Percentiles rank a stretch among this genome's conserved stretches.
These are phyloP conservation scores for Zaprionus africanus DNA, from an alignment of 1,140 invertebrate genomes.

Conservation along the genomic window DNA sequence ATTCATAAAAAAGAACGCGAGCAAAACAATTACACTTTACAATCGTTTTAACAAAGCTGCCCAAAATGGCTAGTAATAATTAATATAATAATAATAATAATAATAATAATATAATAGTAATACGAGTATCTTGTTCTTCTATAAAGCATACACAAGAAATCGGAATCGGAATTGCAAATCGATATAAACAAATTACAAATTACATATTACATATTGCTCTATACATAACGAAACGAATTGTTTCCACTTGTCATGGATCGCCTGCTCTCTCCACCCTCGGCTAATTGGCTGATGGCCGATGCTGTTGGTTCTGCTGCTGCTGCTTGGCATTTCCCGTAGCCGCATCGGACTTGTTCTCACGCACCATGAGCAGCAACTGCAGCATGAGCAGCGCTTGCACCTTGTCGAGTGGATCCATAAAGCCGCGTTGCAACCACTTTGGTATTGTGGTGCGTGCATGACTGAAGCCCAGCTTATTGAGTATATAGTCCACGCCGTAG, in stretches of 20 bases:
- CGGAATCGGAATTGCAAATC: conserved; percentile 15
- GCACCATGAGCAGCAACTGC: conserved; percentile 87
- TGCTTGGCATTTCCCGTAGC: conserved; percentile 54
- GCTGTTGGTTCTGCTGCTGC: conserved; percentile 53
- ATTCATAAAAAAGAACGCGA: conserved; percentile 47
- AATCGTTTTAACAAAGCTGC: conserved; percentile 37
- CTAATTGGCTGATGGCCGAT: conserved; percentile 66
- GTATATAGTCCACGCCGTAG: conserved; percentile 98
- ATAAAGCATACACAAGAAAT: conserved; percentile 25
- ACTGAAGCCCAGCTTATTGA: conserved; percentile 98
- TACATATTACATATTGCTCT: conserved; percentile 55
- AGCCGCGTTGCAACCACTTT: conserved; percentile 99
- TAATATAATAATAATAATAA: background rate
- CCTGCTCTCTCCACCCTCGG: conserved; percentile 16
- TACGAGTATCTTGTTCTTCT: conserved; percentile 34
- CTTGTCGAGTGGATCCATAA: conserved; percentile 98
- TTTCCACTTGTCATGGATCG: conserved; percentile 57
- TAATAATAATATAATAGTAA: conserved; percentile 30
- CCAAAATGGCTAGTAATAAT: conserved; percentile 28
- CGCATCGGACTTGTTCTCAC: conserved; percentile 76
- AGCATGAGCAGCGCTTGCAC: conserved; percentile 90
- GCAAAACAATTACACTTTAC: conserved; percentile 66
- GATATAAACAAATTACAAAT: conserved; percentile 39
- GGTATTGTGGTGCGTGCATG: conserved; percentile 99
- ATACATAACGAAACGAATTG: conserved; percentile 39